These are phyloP conservation scores for Leptinotarsa texana DNA, from an alignment of 1,140 invertebrate genomes.

Conservation along the genomic window DNA sequence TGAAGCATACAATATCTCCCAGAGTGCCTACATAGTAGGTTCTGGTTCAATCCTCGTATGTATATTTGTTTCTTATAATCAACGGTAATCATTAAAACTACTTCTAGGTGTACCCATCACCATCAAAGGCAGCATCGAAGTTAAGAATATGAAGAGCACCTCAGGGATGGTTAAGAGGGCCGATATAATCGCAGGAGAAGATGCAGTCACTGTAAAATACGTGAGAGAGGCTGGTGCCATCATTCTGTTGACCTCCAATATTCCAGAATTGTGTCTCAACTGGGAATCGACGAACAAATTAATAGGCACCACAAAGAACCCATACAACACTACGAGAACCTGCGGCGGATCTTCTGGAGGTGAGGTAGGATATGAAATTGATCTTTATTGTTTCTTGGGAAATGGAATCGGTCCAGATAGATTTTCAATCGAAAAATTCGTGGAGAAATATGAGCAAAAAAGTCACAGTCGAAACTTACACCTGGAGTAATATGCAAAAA, in stretches of 20 bases:
- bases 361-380: slow-evolving; percentile 58
- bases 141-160: slow-evolving; percentile 60
- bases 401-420: no score
- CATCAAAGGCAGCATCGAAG: slow-evolving; percentile 65
- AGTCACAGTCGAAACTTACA: no score
- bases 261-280: slow-evolving; percentile 88
- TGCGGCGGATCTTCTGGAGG: slow-evolving; percentile 80
- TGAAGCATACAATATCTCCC: no score
- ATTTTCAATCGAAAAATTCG: no score
- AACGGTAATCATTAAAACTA: background rate
- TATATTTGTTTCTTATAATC: no score
- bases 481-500: no score
- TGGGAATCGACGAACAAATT: slow-evolving; percentile 89
- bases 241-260: slow-evolving; percentile 84
- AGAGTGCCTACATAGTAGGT: no score
- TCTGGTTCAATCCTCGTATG: no score
- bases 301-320: slow-evolving; percentile 85
- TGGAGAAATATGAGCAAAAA: no score
- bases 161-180: slow-evolving; percentile 61
- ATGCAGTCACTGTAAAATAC: slow-evolving; percentile 72
- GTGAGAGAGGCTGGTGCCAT: slow-evolving; percentile 80
- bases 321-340: slow-evolving; percentile 78
- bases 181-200: slow-evolving; percentile 63
- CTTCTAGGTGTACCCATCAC: slow-evolving; percentile 68
- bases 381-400: slow-evolving; percentile 9